A percentile compares a stretch with the other conserved stretches of the same genome.
phyloP scores from a whole-genome alignment of 2,797 vertebrate genomes.

The Eospalax fontanierii region DNA sequence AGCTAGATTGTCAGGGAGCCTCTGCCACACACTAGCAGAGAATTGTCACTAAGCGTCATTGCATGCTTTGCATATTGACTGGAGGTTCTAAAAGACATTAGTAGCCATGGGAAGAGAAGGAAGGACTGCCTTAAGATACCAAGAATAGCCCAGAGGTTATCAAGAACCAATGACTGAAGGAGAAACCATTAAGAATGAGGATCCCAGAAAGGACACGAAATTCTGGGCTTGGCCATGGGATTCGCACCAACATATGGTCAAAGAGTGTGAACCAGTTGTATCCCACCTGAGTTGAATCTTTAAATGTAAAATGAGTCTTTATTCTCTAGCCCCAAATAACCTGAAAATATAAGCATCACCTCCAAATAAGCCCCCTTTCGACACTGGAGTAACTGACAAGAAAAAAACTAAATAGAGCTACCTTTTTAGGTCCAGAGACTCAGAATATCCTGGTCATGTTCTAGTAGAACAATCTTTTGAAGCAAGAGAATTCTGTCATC shows the following conservation, averaged over 20 bases:
- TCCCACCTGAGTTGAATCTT: background rate
- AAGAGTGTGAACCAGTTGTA: background rate
- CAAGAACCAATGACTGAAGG: background rate
- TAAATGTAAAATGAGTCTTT: background rate
- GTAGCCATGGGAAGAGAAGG: background rate
- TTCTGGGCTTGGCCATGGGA: background rate
- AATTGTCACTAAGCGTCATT: background rate
- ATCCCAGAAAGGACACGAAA: constrained; percentile 38
- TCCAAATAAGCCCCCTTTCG: background rate
- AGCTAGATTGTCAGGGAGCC: background rate
- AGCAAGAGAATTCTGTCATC: constrained; percentile 52
- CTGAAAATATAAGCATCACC: constrained; percentile 10
- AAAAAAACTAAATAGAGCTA: background rate
- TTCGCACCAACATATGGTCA: background rate
- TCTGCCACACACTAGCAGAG: background rate
- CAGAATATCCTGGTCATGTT: background rate
- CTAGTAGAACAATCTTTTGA: constrained; percentile 50
- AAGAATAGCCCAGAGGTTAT: background rate
- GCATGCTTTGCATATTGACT: background rate
- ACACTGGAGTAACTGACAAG: background rate
- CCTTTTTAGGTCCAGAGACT: constrained; percentile 9
- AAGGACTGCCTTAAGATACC: background rate
- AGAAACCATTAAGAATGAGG: background rate
- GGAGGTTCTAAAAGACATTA: background rate
- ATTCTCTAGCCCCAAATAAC: background rate